A percentile compares a stretch with the other conserved stretches of the same genome.
Conservation (phyloP, 2,113 vertebrate species). For the Lophochroa leadbeateri region DNA sequence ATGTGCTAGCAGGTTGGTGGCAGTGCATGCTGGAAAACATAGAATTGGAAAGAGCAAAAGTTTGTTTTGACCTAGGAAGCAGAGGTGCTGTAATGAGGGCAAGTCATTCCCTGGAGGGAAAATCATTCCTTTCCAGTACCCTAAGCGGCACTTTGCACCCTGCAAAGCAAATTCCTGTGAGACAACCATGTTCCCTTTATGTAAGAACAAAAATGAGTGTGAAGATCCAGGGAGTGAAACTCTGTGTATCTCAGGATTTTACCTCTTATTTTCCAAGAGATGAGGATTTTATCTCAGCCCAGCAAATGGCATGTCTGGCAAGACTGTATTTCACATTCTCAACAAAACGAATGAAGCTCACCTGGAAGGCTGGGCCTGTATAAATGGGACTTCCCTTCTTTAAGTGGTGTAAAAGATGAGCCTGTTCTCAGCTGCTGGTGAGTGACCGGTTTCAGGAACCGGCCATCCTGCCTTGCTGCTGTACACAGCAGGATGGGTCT, state of each 20-base stretch:
- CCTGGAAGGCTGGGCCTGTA: not conserved
- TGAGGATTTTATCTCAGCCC: not conserved
- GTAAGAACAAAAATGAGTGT: not conserved
- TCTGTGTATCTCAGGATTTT: not conserved
- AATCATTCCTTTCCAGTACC: not conserved
- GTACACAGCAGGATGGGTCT: not conserved
- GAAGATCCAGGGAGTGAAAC: not conserved
- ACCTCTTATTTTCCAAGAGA: not conserved
- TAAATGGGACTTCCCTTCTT: not conserved
- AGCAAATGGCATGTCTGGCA: not conserved
- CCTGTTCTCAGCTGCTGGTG: not conserved
- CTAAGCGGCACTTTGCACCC: not conserved
- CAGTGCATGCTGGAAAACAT: not conserved
- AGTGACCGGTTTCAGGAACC: not conserved
- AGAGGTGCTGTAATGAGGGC: not conserved
- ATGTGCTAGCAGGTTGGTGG: not conserved
- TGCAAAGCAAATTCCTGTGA: not conserved
- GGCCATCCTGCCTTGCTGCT: not conserved
- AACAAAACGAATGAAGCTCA: not conserved
- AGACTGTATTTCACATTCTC: not conserved
- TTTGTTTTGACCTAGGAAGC: not conserved
- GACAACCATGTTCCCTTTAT: not conserved
- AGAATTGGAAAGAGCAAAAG: not conserved
- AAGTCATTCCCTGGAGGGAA: not conserved
- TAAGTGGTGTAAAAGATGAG: not conserved